Base-by-base conservation (phyloP, 2,888 invertebrate genomes). In the Eupithecia subfuscata region DNA sequence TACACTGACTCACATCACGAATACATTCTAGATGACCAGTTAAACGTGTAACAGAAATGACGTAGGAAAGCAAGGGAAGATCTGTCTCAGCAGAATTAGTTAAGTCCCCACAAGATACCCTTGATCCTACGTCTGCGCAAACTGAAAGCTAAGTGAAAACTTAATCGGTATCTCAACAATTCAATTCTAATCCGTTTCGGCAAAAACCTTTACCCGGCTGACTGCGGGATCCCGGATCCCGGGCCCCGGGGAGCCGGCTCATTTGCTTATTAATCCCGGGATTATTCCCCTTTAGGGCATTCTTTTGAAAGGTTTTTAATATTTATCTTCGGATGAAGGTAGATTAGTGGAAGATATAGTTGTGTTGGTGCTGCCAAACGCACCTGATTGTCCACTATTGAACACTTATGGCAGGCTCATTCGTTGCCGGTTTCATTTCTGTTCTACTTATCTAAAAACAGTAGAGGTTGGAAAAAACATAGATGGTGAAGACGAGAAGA, bases 181-280 rank as follows among this genome's bases (percentile, higher is more conserved):
- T 25, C 25, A 60, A 60, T 60, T 60, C 14, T 60, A 25, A 60
- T 60, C 14, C 60, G 60, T 60, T 60, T 60, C 25, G 60, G 25
- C 25, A 25, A 25, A 22, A 60, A 12, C 60, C 56, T 52, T 52
- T 48, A 18, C 22, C 60, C 60, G 60, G 5, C 25, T 22, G 60
- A 60, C 22, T 60, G 1, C 60, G 5, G 60, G 60, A 0, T 25
- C 60, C 60, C 60, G 60, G 30, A n/a, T n/a, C n/a, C n/a, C n/a
- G n/a, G n/a, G n/a, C n/a, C n/a, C n/a, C n/a, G n/a, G 60, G 60
- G 25, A 25, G 6, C 22, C 60, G 48, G 60, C 60, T 25, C 60
- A 25, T 60, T 60, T 60, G 60, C 60, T 60, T 60, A 60, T 60
- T 60, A 60, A 60, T 60, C n/a, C 22, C 69, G 40, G 40, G 40